Evolutionary conservation across 2,113 vertebrate genomes (phyloP), one percentile per base, ranked within the genome.

Genomic region (Meleagris gallopavo): DNA sequence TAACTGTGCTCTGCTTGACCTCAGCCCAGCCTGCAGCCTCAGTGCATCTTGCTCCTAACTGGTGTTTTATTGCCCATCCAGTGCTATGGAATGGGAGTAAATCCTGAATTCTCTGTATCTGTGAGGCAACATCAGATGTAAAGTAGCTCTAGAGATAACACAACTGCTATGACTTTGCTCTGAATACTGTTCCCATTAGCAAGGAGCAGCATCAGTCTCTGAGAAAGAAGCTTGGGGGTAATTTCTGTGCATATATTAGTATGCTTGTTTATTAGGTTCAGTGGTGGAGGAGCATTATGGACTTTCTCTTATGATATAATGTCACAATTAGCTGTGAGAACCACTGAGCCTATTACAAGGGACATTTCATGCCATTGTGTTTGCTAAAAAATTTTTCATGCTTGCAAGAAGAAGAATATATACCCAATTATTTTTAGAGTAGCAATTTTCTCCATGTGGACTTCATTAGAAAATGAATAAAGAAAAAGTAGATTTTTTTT

Each of bases 381-480:
- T 90, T 88, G 36, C 82, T 88, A 65, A 95, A 91, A 83, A 88
- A 20, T 13, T 78, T 74, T 83, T 91, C 36, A 54, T 95, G 69
- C 76, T 88, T 93, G 46, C 61, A 91, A 86, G 82, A 94, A 43
- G 52, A 86, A 85, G 78, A 88, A 83, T 83, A 81, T 90, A 70
- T 22, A 52, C 25, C 5, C 3, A 83, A 91, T 88, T 93, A 86
- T 86, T 94, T 84, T 77, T 70, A 40, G 45, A 92, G 71, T 85
- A 45, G 32, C 22, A 58, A 77, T 89, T 93, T 89, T 89, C 58
- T 88, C 69, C 34, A 7, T 50, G 34, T 74, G 65, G 43, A 57
- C 91, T 95, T 95, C 95, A 94, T 94, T 91, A 57, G 29, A 89
- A 93, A 93, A 90, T 75, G 32, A 90, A 57, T 70, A 58, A 80